A percentile compares a stretch with the other conserved stretches of the same genome.
These are phyloP conservation scores for Vanessa cardui DNA, from an alignment of 2,888 invertebrate species.

Conservation along the genomic window DNA sequence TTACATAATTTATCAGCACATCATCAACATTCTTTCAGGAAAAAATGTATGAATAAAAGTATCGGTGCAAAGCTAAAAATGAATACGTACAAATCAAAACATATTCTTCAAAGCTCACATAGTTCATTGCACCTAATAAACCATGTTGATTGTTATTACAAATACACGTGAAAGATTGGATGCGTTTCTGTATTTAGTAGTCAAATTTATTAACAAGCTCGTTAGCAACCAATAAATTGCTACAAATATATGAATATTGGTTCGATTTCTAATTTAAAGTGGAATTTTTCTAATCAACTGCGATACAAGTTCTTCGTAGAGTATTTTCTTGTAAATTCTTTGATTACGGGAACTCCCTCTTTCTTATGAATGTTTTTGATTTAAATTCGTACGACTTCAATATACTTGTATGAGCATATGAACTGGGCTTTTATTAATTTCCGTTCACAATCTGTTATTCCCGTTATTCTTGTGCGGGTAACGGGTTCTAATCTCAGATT, in stretches of 20 bases:
- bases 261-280: slow-evolving; percentile 33
- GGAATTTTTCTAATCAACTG: slow-evolving; percentile 20
- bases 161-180: slow-evolving; percentile 32
- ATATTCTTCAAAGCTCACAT: slow-evolving; percentile 16
- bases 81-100: not conserved
- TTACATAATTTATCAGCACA: too few relatives aligned
- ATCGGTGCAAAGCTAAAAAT: not conserved
- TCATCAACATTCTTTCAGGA: too few relatives aligned
- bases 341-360: too few relatives aligned
- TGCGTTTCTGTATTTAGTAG: slow-evolving; percentile 48
- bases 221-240: slow-evolving; percentile 65
- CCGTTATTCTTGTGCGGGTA: too few relatives aligned
- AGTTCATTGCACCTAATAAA: slow-evolving; percentile 22
- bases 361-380: too few relatives aligned
- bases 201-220: slow-evolving; percentile 66
- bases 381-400: too few relatives aligned
- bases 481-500: too few relatives aligned
- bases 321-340: not conserved
- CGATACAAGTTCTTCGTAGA: slow-evolving; percentile 14
- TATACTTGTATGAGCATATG: too few relatives aligned
- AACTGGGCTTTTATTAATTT: too few relatives aligned
- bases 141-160: slow-evolving; percentile 26
- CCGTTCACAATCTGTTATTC: too few relatives aligned
- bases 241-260: slow-evolving; percentile 46
- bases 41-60: too few relatives aligned